phyloP scores from a whole-genome alignment of 2,888 invertebrate species.

The Notodonta ziczac region DNA sequence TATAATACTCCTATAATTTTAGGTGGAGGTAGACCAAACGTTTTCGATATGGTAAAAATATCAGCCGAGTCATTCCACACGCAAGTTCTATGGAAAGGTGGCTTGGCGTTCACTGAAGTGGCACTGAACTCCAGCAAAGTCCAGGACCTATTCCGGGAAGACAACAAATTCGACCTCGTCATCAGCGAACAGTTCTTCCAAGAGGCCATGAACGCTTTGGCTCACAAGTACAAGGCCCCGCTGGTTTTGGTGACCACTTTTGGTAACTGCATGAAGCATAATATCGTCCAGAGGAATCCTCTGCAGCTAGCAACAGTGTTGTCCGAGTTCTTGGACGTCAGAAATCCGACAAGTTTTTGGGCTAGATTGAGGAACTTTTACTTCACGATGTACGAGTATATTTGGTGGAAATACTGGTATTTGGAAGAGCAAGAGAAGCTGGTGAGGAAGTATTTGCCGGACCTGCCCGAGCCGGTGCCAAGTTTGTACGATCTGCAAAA shows the following conservation, averaged over 20 bases:
- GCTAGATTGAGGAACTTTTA: conserved; percentile 79
- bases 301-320: conserved; percentile 68
- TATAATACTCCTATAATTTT: conserved; percentile 26
- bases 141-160: conserved; percentile 55
- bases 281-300: conserved; percentile 67
- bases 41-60: conserved; percentile 66
- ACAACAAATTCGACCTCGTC: conserved; percentile 73
- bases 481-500: conserved; percentile 68
- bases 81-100: conserved; percentile 66
- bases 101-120: conserved; percentile 63
- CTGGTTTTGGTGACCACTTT: conserved; percentile 67
- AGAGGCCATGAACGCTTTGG: conserved; percentile 72
- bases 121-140: conserved; percentile 63
- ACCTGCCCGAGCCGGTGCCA: conserved; percentile 64
- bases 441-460: conserved; percentile 63
- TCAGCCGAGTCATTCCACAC: conserved; percentile 67
- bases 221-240: conserved; percentile 75
- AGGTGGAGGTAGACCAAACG: conserved; percentile 69
- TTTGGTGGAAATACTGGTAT: conserved; percentile 71
- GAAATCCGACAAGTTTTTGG: conserved; percentile 80
- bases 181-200: conserved; percentile 78
- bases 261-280: conserved; percentile 75
- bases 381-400: conserved; percentile 66
- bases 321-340: conserved; percentile 64
- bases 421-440: conserved; percentile 66